Evolutionary conservation across 2,888 invertebrate species (phyloP).

Genomic region (Zootermopsis nevadensis): DNA sequence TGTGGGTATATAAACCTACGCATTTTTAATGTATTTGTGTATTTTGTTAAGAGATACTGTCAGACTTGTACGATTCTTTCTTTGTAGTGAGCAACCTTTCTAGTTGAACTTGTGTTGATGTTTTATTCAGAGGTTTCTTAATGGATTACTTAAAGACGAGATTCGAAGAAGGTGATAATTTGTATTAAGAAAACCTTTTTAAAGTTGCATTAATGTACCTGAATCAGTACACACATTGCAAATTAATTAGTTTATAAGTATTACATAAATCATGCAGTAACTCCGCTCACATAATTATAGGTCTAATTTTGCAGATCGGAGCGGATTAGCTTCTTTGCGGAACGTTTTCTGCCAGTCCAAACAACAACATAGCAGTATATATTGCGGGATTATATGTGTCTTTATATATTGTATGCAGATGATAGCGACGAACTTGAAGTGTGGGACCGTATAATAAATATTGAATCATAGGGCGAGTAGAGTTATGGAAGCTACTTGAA

Average conservation of each 20-base stretch:
- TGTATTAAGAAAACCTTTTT: constrained; percentile 14
- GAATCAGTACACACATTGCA: constrained; percentile 3
- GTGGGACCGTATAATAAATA: too few relatives aligned
- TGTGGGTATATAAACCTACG: too few relatives aligned
- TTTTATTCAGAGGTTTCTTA: constrained; percentile 37
- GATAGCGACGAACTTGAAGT: too few relatives aligned
- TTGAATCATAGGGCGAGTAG: too few relatives aligned
- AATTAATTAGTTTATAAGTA: constrained; percentile 33
- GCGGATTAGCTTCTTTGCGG: constrained; percentile 3
- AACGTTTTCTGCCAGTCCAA: neutral
- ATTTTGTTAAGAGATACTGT: too few relatives aligned
- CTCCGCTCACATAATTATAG: neutral
- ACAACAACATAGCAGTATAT: too few relatives aligned
- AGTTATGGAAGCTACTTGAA: too few relatives aligned
- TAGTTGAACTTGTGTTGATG: neutral
- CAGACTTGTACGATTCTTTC: too few relatives aligned
- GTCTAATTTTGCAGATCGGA: constrained; percentile 12
- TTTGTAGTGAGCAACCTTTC: too few relatives aligned
- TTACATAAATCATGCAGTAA: constrained; percentile 21
- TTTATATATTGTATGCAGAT: too few relatives aligned
- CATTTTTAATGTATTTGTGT: too few relatives aligned
- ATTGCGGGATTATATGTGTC: too few relatives aligned
- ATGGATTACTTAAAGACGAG: constrained; percentile 31
- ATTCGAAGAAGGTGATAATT: constrained; percentile 23
- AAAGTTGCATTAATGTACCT: neutral